Conservation (phyloP, 1,140 invertebrate species). For the Papilio helenus region DNA sequence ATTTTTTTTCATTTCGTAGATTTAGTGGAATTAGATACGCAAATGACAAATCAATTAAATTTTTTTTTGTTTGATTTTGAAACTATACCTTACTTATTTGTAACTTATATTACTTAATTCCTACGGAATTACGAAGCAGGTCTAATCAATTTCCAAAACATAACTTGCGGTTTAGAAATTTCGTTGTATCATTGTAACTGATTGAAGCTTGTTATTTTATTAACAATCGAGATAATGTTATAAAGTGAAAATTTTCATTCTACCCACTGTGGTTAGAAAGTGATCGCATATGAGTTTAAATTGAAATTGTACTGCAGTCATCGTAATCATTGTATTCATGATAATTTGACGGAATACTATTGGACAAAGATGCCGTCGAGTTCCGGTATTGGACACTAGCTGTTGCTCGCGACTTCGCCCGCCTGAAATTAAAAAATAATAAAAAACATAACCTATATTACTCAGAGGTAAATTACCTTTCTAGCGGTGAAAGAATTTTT, state of each 20-base stretch:
- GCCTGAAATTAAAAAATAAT: too few species aligned
- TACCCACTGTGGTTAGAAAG: not conserved
- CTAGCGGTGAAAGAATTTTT: too few species aligned
- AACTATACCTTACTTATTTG: too few species aligned
- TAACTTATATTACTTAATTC: not conserved
- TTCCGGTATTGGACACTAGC: too few species aligned
- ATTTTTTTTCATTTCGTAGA: too few species aligned
- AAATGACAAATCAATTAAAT: too few species aligned
- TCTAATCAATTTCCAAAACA: not conserved
- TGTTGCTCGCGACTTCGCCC: too few species aligned
- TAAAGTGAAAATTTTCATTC: slow-evolving; percentile 4
- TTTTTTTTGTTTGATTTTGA: too few species aligned
- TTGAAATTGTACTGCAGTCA: not conserved
- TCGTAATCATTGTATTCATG: not conserved
- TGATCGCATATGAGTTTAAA: not conserved
- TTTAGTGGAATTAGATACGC: too few species aligned
- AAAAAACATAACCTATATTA: too few species aligned
- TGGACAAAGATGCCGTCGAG: too few species aligned
- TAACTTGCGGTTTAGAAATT: slow-evolving; percentile 9
- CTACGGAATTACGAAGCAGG: not conserved
- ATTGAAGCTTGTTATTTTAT: slow-evolving; percentile 1
- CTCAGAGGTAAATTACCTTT: too few species aligned
- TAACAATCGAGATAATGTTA: not conserved
- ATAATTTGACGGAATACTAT: not conserved
- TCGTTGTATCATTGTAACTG: not conserved